Evolutionary conservation across 2,888 invertebrate species (phyloP).

Genomic region (Cataglyphis rosenhaueri): DNA sequence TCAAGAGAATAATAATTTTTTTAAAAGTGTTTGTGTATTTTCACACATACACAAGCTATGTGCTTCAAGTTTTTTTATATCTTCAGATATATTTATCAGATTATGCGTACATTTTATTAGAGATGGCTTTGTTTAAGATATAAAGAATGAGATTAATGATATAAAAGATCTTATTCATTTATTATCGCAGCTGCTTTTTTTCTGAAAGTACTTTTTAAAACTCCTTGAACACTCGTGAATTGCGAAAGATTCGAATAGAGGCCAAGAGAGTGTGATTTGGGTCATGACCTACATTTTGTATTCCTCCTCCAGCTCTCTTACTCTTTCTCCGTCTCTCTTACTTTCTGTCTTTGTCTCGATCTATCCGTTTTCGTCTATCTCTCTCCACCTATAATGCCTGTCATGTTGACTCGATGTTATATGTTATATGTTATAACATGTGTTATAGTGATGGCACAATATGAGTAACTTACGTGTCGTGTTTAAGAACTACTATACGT

Average conservation of each 20-base stretch:
- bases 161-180: background rate
- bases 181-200: conserved; percentile 1
- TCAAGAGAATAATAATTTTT: background rate
- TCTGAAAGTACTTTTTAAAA: conserved; percentile 56
- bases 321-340: conserved; percentile 39
- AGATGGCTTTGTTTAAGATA: background rate
- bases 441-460: conserved; percentile 43
- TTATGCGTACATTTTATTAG: background rate
- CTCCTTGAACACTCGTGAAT: conserved; percentile 70
- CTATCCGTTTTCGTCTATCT: conserved; percentile 48
- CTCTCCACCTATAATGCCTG: conserved; percentile 34
- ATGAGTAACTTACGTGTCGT: conserved; percentile 10
- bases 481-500: conserved; percentile 16
- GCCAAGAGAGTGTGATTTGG: conserved; percentile 68
- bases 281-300: conserved; percentile 72
- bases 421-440: background rate
- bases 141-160: background rate
- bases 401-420: conserved; percentile 56
- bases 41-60: too few species aligned
- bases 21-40: background rate
- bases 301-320: conserved; percentile 38
- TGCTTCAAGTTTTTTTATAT: background rate
- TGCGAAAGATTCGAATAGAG: conserved; percentile 73
- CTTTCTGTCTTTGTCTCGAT: conserved; percentile 35
- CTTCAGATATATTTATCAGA: background rate